These are phyloP conservation scores for Nymphalis urticae DNA, from an alignment of 2,888 invertebrate genomes.

Conservation along the genomic window DNA sequence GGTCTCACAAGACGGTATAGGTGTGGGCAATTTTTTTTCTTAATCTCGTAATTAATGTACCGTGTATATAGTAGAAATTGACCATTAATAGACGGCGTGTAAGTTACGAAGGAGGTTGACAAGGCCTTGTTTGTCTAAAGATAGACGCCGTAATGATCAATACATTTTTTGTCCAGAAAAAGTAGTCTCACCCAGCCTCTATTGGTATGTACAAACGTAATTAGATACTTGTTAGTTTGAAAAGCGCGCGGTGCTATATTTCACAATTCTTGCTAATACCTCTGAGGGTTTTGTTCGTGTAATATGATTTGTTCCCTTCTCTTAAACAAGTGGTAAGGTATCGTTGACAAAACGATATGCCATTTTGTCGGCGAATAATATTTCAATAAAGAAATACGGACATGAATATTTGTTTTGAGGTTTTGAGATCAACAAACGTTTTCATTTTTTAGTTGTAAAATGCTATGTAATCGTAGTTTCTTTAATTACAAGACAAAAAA, in stretches of 20 bases:
- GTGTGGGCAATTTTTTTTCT: neutral
- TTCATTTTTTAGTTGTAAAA: constrained; percentile 4
- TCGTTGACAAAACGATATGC: constrained; percentile 18
- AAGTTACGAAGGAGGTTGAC: constrained; percentile 17
- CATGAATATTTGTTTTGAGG: neutral
- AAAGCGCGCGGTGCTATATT: constrained; percentile 23
- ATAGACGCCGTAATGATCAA: constrained; percentile 15
- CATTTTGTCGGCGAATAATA: constrained; percentile 9
- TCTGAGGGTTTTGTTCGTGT: constrained; percentile 24
- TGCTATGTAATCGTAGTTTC: neutral
- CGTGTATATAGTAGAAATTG: constrained; percentile 2
- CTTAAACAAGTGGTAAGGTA: constrained; percentile 16
- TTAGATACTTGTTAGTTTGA: constrained; percentile 23
- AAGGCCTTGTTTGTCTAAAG: constrained; percentile 20
- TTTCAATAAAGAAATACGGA: constrained; percentile 15
- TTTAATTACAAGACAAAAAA: neutral
- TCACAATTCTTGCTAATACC: constrained; percentile 26
- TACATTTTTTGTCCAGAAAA: constrained; percentile 20
- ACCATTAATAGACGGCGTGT: constrained; percentile 6
- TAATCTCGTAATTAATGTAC: neutral
- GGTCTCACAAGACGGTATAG: neutral
- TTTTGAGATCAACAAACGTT: constrained; percentile 4
- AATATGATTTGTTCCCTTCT: constrained; percentile 23
- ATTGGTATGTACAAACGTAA: constrained; percentile 25
- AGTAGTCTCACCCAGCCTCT: constrained; percentile 6